Percentiles rank a stretch among this genome's conserved stretches.
Conservation (phyloP, 2,113 vertebrate genomes). For the Laticauda laticaudata region DNA sequence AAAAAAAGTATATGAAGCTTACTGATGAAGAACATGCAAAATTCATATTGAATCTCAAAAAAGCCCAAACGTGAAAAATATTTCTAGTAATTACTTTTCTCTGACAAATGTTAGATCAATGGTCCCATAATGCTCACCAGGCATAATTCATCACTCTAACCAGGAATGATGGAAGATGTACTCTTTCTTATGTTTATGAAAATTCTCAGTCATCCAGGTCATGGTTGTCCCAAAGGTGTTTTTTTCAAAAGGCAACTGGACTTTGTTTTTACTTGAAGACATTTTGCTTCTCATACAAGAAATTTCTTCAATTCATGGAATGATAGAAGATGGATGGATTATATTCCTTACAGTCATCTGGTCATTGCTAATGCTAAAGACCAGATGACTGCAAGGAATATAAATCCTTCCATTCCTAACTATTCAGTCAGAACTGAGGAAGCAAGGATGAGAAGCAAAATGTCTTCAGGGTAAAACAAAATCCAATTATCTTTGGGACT, state of each 20-base stretch:
- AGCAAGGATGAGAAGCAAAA: background rate
- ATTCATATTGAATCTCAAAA: background rate
- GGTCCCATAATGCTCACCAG: background rate
- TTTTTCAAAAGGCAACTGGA: background rate
- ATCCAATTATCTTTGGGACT: background rate
- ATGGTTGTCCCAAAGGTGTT: too few species aligned
- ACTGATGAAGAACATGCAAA: background rate
- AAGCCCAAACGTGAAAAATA: background rate
- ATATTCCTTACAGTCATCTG: too few species aligned
- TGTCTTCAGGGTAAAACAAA: background rate
- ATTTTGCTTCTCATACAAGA: background rate
- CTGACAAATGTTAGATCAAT: background rate
- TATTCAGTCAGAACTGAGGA: background rate
- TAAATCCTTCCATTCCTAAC: background rate
- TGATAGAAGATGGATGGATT: too few species aligned
- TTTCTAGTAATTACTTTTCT: background rate
- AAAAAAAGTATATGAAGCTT: background rate
- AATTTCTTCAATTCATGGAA: background rate
- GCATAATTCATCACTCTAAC: background rate
- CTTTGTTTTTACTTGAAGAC: background rate
- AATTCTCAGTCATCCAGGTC: background rate
- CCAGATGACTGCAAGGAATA: background rate
- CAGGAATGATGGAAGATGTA: background rate
- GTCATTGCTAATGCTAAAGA: background rate
- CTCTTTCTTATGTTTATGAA: background rate